These are phyloP conservation scores for Accipiter cooperii DNA, from an alignment of 2,113 vertebrate species.

Conservation along the genomic window DNA sequence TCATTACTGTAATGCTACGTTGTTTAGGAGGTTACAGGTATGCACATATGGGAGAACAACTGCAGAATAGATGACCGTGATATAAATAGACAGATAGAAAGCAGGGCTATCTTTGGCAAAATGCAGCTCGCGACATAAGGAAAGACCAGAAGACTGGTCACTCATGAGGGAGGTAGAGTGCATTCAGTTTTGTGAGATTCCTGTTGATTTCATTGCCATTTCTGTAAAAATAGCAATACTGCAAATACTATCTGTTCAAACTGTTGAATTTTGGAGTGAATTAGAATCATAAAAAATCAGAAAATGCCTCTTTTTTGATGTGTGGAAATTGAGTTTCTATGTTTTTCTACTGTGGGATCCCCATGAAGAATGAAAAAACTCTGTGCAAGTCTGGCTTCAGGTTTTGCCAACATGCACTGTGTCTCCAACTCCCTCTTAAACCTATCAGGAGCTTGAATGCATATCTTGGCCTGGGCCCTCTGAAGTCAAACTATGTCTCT, in stretches of 20 bases:
- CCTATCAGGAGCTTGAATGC: not conserved
- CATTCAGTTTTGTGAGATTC: not conserved
- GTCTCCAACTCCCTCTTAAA: not conserved
- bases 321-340: not conserved
- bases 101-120: not conserved
- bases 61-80: not conserved
- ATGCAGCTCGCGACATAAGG: not conserved
- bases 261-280: not conserved
- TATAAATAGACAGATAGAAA: not conserved
- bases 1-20: rapidly evolving
- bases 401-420: not conserved
- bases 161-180: not conserved
- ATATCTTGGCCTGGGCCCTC: not conserved
- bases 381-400: not conserved
- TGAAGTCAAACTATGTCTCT: constrained; percentile 6
- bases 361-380: not conserved
- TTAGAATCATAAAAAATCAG: rapidly evolving
- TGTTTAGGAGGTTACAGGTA: not conserved
- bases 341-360: not conserved
- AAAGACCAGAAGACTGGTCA: not conserved
- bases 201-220: not conserved
- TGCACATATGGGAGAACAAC: not conserved
- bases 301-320: not conserved
- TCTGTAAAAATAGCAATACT: not conserved
- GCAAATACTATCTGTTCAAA: not conserved